These are phyloP conservation scores for Melinaea menophilus DNA, from an alignment of 2,888 invertebrate species.

Conservation along the genomic window DNA sequence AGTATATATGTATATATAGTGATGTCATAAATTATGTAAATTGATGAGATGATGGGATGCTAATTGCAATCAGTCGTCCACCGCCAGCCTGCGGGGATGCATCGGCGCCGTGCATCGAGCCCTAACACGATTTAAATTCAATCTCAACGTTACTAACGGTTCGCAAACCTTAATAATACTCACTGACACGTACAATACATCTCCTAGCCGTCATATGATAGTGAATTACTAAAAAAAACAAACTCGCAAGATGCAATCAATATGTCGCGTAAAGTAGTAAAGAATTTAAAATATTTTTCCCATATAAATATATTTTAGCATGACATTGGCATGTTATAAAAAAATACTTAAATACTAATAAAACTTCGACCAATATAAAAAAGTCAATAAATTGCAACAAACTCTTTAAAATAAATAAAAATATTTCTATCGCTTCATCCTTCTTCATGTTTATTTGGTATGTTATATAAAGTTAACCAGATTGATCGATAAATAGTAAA, in stretches of 20 bases:
- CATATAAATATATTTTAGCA: too few species aligned
- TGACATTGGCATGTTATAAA: too few species aligned
- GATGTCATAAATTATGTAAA: not conserved
- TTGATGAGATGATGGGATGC: not conserved
- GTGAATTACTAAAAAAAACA: too few species aligned
- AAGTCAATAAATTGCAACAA: not conserved
- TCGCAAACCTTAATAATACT: constrained; percentile 55
- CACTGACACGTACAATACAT: not conserved
- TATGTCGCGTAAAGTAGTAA: too few species aligned
- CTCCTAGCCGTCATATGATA: too few species aligned
- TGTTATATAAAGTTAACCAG: constrained; percentile 3
- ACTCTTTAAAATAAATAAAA: constrained; percentile 2
- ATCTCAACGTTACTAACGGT: constrained; percentile 59
- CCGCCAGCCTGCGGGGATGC: constrained; percentile 10
- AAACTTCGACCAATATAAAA: not conserved
- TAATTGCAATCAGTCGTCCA: not conserved
- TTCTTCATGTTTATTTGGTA: constrained; percentile 14
- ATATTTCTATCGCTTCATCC: constrained; percentile 3
- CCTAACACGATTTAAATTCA: constrained; percentile 70
- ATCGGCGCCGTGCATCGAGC: constrained; percentile 39
- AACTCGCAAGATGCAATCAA: too few species aligned
- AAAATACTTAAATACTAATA: not conserved
- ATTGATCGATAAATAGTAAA: constrained; percentile 22
- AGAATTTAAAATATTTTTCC: too few species aligned
- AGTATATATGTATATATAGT: too few species aligned